Conservation (phyloP, 2,888 invertebrate genomes). For the Dryobotodes eremita region DNA sequence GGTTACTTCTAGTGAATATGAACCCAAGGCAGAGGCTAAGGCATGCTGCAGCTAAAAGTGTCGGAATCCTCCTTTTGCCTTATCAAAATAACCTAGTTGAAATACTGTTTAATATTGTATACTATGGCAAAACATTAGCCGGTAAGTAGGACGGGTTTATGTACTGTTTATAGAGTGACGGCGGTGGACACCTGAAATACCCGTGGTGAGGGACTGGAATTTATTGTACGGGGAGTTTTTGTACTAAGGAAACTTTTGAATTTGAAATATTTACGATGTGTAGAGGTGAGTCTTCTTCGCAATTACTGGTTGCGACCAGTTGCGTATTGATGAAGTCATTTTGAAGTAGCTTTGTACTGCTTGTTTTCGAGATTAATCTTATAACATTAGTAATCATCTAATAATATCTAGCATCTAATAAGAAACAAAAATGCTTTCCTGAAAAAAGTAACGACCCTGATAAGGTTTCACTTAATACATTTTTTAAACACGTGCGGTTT, state of each 20-base stretch:
- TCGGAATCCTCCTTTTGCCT: not conserved
- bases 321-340: not conserved
- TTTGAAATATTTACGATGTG: not conserved
- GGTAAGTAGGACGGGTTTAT: conserved; percentile 50
- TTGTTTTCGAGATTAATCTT: not conserved
- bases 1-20: not conserved
- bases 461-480: conserved; percentile 16
- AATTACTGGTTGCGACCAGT: not conserved
- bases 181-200: conserved; percentile 43
- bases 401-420: too few species aligned
- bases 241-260: not conserved
- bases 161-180: conserved; percentile 50
- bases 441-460: not conserved
- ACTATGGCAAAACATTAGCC: conserved; percentile 41
- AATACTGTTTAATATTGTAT: conserved; percentile 10
- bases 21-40: not conserved
- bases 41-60: not conserved
- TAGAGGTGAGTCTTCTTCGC: not conserved
- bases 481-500: conserved; percentile 18
- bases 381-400: too few species aligned
- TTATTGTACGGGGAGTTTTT: conserved; percentile 28
- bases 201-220: conserved; percentile 19
- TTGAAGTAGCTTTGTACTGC: not conserved
- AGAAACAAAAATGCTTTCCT: not conserved
- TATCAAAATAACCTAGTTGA: conserved; percentile 3